Base-by-base conservation (phyloP, 1,140 invertebrate species). In the Atta texana region DNA sequence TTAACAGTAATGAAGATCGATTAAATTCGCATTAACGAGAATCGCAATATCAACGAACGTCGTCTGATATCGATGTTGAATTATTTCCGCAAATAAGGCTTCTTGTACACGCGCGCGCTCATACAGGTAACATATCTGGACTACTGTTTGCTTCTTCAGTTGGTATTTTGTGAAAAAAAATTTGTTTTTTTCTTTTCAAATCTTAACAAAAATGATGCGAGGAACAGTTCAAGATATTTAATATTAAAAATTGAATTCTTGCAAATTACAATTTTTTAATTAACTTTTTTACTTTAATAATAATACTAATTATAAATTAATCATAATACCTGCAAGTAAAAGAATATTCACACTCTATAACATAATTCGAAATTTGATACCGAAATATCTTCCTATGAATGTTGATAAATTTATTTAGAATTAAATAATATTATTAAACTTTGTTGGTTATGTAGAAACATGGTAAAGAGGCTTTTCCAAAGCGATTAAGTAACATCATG, bases 401-500 rank as follows among this genome's bases (percentile, higher is more conserved):
- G 16, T 39, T 34, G 14, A 24, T 71, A 51, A 49, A 24, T 51
- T 71, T 53, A 24, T 71, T 72, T 0, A 16, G 1, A 3, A 24
- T 24, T 4, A 39, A 39, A 59, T 77, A 31, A 44, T 61, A 12
- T 61, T 61, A 12, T 5, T 77, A n/a, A 77, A 64, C 1, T 69
- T 57, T 14, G n/a, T 10, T 14, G n/a, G 14, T 21, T 55, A 7
- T 39, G 5, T 7, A 21, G 16, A 55, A 69, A 55, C 6, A 5
- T 7, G 8, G n/a, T 69, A 69, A 34, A 53, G n/a, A 69, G 14
- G 16, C 7, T 21, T 7, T 68, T 68, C 64, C 10, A 24, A 57
- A 85, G 7, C 8, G 28, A 31, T n/a, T 66, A 66, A 66, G 4
- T 44, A 34, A 89, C 71, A 76, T 85, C 72, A 55, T 39, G 10